These are phyloP conservation scores for Thymelicus sylvestris DNA, from an alignment of 2,888 invertebrate species.

Conservation along the genomic window DNA sequence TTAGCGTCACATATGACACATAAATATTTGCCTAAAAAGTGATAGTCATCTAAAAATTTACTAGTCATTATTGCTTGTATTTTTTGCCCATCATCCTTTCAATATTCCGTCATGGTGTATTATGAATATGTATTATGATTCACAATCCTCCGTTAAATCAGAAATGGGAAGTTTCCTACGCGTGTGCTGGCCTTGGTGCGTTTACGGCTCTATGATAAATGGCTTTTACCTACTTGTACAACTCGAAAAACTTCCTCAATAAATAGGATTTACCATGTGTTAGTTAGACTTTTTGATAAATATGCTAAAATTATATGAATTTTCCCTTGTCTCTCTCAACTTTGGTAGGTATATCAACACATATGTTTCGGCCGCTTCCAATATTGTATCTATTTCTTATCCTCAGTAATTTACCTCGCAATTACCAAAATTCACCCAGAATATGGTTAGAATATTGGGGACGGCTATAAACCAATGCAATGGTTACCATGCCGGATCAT, in stretches of 20 bases:
- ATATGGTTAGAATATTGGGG: no score
- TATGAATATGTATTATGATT: slow-evolving; percentile 1
- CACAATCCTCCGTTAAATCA: not conserved
- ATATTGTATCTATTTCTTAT: no score
- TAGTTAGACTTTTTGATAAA: no score
- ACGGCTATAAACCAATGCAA: no score
- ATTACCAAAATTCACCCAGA: no score
- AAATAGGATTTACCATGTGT: no score
- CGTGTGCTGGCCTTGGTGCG: slow-evolving; percentile 9
- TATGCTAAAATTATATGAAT: not conserved
- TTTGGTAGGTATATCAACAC: no score
- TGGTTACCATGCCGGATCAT: no score
- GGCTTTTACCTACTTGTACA: not conserved
- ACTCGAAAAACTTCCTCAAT: not conserved
- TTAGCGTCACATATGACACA: no score
- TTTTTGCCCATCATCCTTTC: slow-evolving; percentile 3
- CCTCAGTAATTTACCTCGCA: no score
- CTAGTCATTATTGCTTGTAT: not conserved
- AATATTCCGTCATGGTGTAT: not conserved
- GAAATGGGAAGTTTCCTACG: slow-evolving; percentile 5
- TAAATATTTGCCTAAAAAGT: no score
- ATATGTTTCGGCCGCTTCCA: no score
- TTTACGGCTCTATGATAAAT: slow-evolving; percentile 7
- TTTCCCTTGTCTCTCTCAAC: not conserved
- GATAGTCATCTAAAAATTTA: not conserved